Base-by-base conservation (phyloP, 2,888 invertebrate species). In the Melanostoma mellinum region DNA sequence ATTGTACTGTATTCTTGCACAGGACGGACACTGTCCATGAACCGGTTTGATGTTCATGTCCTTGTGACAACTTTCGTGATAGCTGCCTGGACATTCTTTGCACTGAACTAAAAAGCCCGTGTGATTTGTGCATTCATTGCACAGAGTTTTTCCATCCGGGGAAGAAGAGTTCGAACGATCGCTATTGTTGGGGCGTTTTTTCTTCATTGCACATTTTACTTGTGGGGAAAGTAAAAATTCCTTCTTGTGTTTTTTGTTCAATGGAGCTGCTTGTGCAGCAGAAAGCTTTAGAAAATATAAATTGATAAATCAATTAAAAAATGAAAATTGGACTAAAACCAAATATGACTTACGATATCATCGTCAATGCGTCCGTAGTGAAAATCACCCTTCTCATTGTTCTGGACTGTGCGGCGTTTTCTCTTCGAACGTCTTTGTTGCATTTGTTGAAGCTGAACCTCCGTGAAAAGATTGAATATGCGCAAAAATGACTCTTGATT, bases 371-470 rank as follows among this genome's bases (percentile, higher is more conserved):
- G 89, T 9, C 91, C 91, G 85, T 91, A 91, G 74, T 91, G 91
- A 76, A 88, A 91, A 78, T 89, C 91, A n/a, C 88, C 87, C 30
- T 88, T 89, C 33, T 89, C 90, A 20, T 89, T 90, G 76, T 89
- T 90, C 58, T 90, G 89, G 0, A 90, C 90, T 40, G 88, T 88
- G 9, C 91, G 90, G 2, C 90, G 89, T 53, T 88, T 89, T n/a
- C 91, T 88, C 77, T 91, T 90, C 0, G 91, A 90, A 38, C 91
- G 89, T 0, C 91, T 88, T 74, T 90, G 89, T 58, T 88, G 89
- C 81, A 91, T 82, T 63, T 88, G 88, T 48, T 88, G 87, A 5
- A 89, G 86, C 71, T 88, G 85, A 6, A 89, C 89, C 2, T 88
- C 88, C 0, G 91, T 90, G 60, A 88, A 90, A 2, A 91, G 87